Percentiles rank a stretch among this genome's conserved stretches.
phyloP scores from a whole-genome alignment of 2,113 vertebrate genomes.

The Picathartes gymnocephalus region DNA sequence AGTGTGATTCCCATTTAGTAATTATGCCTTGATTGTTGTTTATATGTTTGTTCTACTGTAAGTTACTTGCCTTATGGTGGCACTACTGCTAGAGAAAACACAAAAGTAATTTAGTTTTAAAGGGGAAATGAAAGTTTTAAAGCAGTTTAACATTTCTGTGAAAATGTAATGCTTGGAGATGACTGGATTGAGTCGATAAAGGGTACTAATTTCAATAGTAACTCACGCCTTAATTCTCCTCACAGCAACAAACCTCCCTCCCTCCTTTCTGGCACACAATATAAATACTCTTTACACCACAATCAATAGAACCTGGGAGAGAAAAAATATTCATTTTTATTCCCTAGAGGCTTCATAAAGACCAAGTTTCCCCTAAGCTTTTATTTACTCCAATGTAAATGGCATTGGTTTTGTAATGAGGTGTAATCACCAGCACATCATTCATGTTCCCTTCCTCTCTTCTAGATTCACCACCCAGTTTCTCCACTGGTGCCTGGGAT shows the following conservation, averaged over 20 bases:
- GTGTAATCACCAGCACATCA: neutral
- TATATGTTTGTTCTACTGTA: constrained; percentile 72
- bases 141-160: constrained; percentile 75
- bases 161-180: constrained; percentile 70
- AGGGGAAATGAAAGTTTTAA: constrained; percentile 79
- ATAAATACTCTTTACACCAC: neutral
- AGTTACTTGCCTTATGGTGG: constrained; percentile 69
- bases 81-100: constrained; percentile 66
- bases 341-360: neutral
- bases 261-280: neutral
- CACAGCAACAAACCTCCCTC: constrained; percentile 4
- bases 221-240: constrained; percentile 73
- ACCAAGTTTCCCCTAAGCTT: neutral
- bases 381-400: neutral
- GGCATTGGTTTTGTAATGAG: neutral
- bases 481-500: neutral
- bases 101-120: constrained; percentile 77
- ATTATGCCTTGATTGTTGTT: constrained; percentile 76
- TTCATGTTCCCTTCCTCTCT: neutral
- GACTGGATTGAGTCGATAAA: constrained; percentile 68
- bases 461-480: neutral
- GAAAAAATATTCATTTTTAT: constrained; percentile 17
- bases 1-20: constrained; percentile 63
- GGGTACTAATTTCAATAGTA: constrained; percentile 72
- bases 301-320: neutral